Percentiles rank a stretch among this genome's conserved stretches.
These are phyloP conservation scores for Drosophila sucinea DNA, from an alignment of 1,140 invertebrate species.

Conservation along the genomic window DNA sequence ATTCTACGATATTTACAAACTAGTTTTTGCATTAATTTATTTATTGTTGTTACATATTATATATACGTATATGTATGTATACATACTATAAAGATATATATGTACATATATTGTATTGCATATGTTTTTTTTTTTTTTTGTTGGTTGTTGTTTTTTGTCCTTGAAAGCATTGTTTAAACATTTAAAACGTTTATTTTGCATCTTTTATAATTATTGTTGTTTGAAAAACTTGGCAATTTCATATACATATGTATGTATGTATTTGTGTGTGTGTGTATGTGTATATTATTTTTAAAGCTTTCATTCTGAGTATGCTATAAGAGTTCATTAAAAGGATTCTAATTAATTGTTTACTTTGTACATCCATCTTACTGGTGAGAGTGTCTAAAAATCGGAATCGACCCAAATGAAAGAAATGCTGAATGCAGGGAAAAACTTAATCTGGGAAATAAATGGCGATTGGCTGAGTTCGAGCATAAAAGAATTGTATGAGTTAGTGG, in stretches of 20 bases:
- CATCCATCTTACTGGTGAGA: neutral
- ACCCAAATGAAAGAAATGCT: neutral
- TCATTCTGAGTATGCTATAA: slow-evolving; percentile 7
- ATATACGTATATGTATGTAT: neutral
- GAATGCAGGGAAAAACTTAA: too few species aligned
- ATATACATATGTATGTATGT: slow-evolving; percentile 18
- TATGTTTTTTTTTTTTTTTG: neutral
- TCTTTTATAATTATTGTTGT: slow-evolving; percentile 36
- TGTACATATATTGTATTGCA: neutral
- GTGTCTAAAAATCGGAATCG: slow-evolving; percentile 2
- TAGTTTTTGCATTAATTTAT: slow-evolving; percentile 9
- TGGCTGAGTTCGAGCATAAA: too few species aligned
- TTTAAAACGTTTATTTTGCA: slow-evolving; percentile 48
- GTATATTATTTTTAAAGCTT: slow-evolving; percentile 52
- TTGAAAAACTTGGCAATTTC: slow-evolving; percentile 20
- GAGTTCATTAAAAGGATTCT: neutral
- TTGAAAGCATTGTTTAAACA: slow-evolving; percentile 47
- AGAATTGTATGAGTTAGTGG: too few species aligned
- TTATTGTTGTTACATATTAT: neutral
- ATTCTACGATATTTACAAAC: slow-evolving; percentile 44
- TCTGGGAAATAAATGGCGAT: too few species aligned
- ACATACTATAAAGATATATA: neutral
- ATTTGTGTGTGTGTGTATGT: slow-evolving; percentile 16
- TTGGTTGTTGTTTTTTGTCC: too few species aligned
- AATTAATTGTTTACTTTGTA: neutral